A percentile compares a stretch with the other conserved stretches of the same genome.
Evolutionary conservation across 2,113 vertebrate species (phyloP).

Genomic region (Trochalopteron elliotii): DNA sequence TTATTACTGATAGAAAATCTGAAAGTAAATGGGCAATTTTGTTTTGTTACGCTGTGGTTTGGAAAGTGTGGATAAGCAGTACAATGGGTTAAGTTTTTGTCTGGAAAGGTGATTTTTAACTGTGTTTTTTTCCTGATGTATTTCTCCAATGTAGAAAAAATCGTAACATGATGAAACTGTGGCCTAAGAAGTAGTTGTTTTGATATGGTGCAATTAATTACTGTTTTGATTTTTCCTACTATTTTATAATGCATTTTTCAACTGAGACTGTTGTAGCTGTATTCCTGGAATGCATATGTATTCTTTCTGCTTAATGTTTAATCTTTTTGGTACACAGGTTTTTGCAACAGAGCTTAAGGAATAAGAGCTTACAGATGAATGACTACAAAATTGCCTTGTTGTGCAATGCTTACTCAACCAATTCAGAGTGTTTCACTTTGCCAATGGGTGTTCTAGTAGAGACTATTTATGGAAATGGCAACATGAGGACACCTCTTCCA

Average conservation of each 20-base stretch:
- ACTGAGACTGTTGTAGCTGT: not conserved
- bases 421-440: constrained; percentile 96
- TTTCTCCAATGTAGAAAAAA: not conserved
- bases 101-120: not conserved
- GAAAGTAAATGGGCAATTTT: not conserved
- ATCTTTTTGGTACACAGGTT: constrained; percentile 78
- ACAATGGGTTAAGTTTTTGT: not conserved
- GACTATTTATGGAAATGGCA: constrained; percentile 96
- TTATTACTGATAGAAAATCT: not conserved
- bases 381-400: constrained; percentile 98
- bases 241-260: not conserved
- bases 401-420: constrained; percentile 98
- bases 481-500: constrained; percentile 88
- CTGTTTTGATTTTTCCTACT: not conserved
- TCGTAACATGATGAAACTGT: rapidly evolving
- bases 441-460: constrained; percentile 98
- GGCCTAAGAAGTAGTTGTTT: not conserved
- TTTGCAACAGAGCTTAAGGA: constrained; percentile 94
- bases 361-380: constrained; percentile 94
- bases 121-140: not conserved
- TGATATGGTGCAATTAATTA: not conserved
- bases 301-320: not conserved
- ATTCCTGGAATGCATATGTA: not conserved
- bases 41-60: not conserved
- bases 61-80: not conserved